Base-by-base conservation (phyloP, 2,797 vertebrate genomes). In the Peromyscus nudipes region DNA sequence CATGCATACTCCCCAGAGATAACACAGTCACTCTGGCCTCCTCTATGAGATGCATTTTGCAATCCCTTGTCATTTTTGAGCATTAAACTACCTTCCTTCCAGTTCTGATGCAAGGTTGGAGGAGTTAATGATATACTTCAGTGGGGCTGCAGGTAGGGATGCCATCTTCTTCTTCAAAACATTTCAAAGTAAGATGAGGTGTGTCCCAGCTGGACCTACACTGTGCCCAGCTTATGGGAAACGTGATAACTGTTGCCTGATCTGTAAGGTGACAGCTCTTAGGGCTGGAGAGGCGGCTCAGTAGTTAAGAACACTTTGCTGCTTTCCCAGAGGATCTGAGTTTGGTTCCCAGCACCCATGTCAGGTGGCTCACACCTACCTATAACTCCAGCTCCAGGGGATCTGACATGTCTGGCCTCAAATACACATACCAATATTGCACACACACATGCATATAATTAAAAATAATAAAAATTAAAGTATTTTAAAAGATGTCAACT, bases 91-190 rank as follows among this genome's bases (percentile, higher is more conserved):
- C 16, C 46, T 40, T 14, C 43, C 29, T 12, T 77, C 23, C 7
- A 3, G 60, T 62, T 19, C 23, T 3, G 5, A 64, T 17, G 11
- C 7, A 6, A 64, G 11, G 40, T 6, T 7, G 25, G 6, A 65
- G 29, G 23, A 81, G 43, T n/a, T 49, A 46, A 10, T 52, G 23
- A 16, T 40, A 7, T n/a, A 64, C 34, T 55, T 17, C 0, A 55
- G 1, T 5, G 3, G 64, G 19, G 11, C 40, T 37, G 29, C 29
- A 34, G 77, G 14, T 23, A 43, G 64, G 1, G 10, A 21, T 5
- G 5, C 19, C 3, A 4, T 52, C 31, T 8, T 2, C 31, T 8
- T 2, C 11, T 49, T 46, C 12, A 9, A 52, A 71, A 0, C 5
- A 23, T 34, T 31, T 57, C 37, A 49, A 37, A 37, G 19, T 6